phyloP scores from a whole-genome alignment of 1,140 invertebrate species.

The Drosophila dunni region DNA sequence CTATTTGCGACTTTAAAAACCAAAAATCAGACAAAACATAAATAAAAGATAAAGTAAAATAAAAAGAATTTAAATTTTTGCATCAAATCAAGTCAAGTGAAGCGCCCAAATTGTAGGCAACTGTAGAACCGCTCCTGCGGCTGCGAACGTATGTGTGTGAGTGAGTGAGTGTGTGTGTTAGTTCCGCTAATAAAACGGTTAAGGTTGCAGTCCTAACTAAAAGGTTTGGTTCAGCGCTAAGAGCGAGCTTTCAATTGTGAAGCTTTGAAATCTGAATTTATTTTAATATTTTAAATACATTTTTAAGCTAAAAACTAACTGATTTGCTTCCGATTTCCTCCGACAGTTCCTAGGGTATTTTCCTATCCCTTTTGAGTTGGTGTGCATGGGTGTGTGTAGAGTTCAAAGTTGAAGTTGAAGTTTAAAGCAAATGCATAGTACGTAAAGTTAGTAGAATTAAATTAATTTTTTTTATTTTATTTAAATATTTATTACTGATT shows the following conservation, averaged over 20 bases:
- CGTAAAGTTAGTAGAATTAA: conserved; percentile 28
- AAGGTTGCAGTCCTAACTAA: neutral
- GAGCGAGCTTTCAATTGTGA: neutral
- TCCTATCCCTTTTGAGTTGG: neutral
- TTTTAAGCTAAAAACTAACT: no score
- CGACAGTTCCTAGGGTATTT: conserved; percentile 10
- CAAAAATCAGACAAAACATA: neutral
- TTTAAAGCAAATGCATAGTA: conserved; percentile 57
- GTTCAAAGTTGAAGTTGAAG: conserved; percentile 22
- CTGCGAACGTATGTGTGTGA: neutral
- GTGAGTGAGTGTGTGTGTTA: neutral
- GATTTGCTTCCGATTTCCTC: neutral
- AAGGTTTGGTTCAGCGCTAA: neutral
- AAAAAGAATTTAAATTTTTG: neutral
- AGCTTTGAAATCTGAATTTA: neutral
- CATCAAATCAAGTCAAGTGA: neutral
- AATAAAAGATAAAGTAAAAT: neutral
- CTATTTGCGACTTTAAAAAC: neutral
- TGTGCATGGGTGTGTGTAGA: neutral
- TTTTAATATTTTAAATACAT: no score
- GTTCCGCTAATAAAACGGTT: no score
- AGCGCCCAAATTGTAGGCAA: neutral
- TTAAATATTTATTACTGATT: conserved; percentile 26
- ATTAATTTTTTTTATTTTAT: conserved; percentile 5
- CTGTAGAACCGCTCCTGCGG: conserved; percentile 12